Base-by-base conservation (phyloP, 2,797 vertebrate species). In the Ispidina lecontei region DNA sequence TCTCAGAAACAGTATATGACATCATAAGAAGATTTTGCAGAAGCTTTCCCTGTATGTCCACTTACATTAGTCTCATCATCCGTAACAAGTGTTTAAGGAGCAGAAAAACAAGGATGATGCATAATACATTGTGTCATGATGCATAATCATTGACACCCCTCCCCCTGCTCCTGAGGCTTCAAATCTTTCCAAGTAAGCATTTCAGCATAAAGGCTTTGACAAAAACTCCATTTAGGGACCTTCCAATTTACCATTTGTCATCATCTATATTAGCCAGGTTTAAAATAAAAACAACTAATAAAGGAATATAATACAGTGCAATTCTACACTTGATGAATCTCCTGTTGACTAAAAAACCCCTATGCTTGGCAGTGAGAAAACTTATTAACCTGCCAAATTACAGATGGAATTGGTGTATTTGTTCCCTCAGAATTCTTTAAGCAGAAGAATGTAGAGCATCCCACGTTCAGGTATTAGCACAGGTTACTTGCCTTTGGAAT, bases 211-310 rank as follows among this genome's bases (percentile, higher is more conserved):
- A 97, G 97, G 98, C 96, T 96, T 94, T 96, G 96, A 97, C 94
- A 96, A 97, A 98, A 97, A 96, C 4, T 78, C 94, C 96, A 98
- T 98, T 96, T 95, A 97, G 97, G 97, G 98, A 97, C 96, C 97
- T 97, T 97, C 98, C 98, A 98, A 98, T 98, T 98, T 98, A 98
- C 97, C 98, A 99, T 99, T 98, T 99, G 98, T 99, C 98, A 98
- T 98, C 98, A 98, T 99, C 98, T 98, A 97, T 98, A 98, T 96
- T 98, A 98, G 98, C 97, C 95, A 97, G 89, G 97, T 84, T 91
- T 90, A 85, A 85, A 94, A 87, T 87, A 90, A 91, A 84, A 84
- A 91, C 84, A 70, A 55, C 28, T 68, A 69, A 4, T 18, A 94
- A 87, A 92, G 62, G 54, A 82, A 81, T 90, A 58, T 33, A 87